Base-by-base conservation (phyloP, 2,113 vertebrate species). In the Aphyosemion australe region DNA sequence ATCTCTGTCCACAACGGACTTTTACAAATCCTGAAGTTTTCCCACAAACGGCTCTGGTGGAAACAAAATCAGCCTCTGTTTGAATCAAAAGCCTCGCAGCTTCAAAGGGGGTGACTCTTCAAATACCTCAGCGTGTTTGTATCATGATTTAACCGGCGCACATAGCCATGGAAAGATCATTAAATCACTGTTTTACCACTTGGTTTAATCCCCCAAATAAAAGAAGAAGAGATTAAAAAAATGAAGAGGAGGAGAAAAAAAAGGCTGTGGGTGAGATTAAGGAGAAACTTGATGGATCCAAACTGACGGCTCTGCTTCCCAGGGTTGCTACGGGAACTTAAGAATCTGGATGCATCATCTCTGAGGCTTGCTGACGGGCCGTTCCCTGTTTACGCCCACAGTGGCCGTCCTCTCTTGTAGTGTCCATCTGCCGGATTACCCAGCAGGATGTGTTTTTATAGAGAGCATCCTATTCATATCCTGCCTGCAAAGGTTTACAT, bases 181-280 rank as follows among this genome's bases (percentile, higher is more conserved):
- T 92, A 93, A 93, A 93, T 91, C 91, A 91, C 92, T 90, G 88
- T 93, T 93, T 93, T 92, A 93, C 91, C 91, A 92, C 89, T 92
- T 87, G 72, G 80, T 85, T 92, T 93, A 93, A 93, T 93, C 91
- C 89, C 81, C 65, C 20, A 73, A 83, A 88, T 79, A 88, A 85
- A 90, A 76, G 88, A 68, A 76, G 74, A 72, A 78, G 86, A 90
- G 79, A 86, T 74, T 88, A 83, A 88, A 88, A 79, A 55, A 52
- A 37, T n/a, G 46, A 66, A 61, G 69, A 73, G 34, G 69, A 73
- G 34, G 52, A 87, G 58, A 69, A 64, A 73, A 71, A 79, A 85
- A 81, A 87, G 84, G 71, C 78, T 79, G 82, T 86, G 84, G 80
- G 86, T 18, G 65, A 88, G 90, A 91, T 92, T 93, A 92, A 89